A percentile compares a stretch with the other conserved stretches of the same genome.
Conservation (phyloP, 1,140 invertebrate genomes). For the Drosophila novamexicana region DNA sequence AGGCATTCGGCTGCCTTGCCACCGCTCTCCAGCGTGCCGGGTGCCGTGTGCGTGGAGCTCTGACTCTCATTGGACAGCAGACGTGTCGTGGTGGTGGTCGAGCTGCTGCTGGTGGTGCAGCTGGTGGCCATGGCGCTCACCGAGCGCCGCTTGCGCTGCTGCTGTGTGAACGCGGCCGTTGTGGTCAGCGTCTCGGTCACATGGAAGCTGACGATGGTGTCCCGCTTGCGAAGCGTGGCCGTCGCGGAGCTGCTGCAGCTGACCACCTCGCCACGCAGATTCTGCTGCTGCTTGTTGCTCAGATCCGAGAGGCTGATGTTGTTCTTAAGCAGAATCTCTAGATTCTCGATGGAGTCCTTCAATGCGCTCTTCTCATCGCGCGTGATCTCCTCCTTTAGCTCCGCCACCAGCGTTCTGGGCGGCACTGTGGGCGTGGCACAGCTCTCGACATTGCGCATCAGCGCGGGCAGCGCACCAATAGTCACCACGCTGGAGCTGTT, state of each 20-base stretch:
- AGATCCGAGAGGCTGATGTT: conserved; percentile 82
- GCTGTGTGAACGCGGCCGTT: conserved; percentile 32
- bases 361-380: conserved; percentile 64
- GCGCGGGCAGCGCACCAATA: conserved; percentile 62
- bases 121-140: conserved; percentile 39
- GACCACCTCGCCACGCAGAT: conserved; percentile 55
- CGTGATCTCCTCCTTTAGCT: conserved; percentile 71
- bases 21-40: conserved; percentile 61
- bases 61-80: conserved; percentile 70
- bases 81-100: conserved; percentile 55
- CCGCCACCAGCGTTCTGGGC: conserved; percentile 60
- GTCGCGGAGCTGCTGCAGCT: conserved; percentile 48
- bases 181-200: conserved; percentile 68
- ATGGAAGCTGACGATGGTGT: conserved; percentile 71
- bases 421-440: conserved; percentile 60
- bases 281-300: conserved; percentile 83
- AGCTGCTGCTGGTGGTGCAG: conserved; percentile 36
- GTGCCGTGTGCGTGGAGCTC: conserved; percentile 65
- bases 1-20: background rate
- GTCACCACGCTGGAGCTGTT: conserved; percentile 81
- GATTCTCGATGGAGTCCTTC: conserved; percentile 83
- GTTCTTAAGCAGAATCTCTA: conserved; percentile 83
- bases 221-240: conserved; percentile 53
- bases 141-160: conserved; percentile 43
- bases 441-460: conserved; percentile 56